Conservation (phyloP, 2,113 vertebrate species). For the Gallinago undulata region DNA sequence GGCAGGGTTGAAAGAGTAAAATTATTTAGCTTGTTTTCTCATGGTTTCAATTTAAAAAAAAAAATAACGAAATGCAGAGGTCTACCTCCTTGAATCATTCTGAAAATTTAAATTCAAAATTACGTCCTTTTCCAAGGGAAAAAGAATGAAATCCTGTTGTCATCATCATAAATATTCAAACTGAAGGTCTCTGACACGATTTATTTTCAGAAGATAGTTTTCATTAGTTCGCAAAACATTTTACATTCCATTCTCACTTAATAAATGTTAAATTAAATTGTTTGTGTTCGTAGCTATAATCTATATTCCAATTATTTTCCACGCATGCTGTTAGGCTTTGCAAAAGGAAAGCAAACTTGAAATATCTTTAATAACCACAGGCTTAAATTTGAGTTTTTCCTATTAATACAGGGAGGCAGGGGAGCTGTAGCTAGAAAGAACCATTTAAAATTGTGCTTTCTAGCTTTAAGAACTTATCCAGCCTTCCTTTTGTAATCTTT, state of each 20-base stretch:
- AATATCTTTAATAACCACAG: not conserved
- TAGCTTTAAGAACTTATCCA: not conserved
- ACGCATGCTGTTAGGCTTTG: not conserved
- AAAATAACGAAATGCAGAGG: not conserved
- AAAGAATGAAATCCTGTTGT: not conserved
- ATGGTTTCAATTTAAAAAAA: not conserved
- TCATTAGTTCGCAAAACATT: not conserved
- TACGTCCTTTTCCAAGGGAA: not conserved
- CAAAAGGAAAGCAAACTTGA: not conserved
- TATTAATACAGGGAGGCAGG: not conserved
- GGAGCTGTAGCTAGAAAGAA: not conserved
- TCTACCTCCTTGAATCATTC: not conserved
- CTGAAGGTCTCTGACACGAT: not conserved
- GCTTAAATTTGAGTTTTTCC: not conserved
- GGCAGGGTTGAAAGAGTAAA: not conserved
- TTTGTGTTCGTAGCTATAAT: not conserved
- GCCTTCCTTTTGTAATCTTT: not conserved
- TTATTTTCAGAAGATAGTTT: not conserved
- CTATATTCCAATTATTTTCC: not conserved
- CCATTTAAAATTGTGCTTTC: not conserved
- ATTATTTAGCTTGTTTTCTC: not conserved
- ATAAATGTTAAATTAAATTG: not conserved
- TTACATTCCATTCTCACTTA: not conserved
- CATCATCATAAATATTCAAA: not conserved
- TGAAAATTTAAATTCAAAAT: not conserved